phyloP scores from a whole-genome alignment of 2,797 vertebrate genomes.

The Enteromius mattozi region DNA sequence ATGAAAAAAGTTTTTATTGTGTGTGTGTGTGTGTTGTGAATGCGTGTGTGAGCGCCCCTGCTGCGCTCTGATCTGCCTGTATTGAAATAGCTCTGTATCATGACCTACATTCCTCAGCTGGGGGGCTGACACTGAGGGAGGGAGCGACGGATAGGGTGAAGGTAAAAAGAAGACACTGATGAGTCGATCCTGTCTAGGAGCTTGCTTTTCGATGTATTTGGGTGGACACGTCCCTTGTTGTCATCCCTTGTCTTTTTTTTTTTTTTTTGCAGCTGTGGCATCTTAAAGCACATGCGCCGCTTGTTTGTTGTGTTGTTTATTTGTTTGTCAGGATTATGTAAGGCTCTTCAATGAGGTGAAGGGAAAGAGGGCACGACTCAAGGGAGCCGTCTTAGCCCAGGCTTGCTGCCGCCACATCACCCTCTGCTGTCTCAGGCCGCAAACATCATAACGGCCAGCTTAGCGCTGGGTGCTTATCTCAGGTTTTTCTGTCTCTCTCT shows the following conservation, averaged over 20 bases:
- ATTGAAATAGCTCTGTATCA: conserved; percentile 58
- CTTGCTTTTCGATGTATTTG: conserved; percentile 1
- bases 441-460: conserved; percentile 25
- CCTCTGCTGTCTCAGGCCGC: conserved; percentile 28
- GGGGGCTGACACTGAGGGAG: conserved; percentile 52
- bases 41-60: conserved; percentile 7
- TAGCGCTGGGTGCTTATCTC: conserved; percentile 1
- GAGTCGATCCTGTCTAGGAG: conserved; percentile 40
- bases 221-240: conserved; percentile 10
- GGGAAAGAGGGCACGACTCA: conserved; percentile 22
- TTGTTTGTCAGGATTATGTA: conserved; percentile 45
- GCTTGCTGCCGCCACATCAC: conserved; percentile 18
- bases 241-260: not conserved
- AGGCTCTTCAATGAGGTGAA: conserved; percentile 22
- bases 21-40: conserved; percentile 33
- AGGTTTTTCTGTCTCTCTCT: not conserved
- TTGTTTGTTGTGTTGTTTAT: conserved; percentile 41
- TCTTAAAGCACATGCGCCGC: conserved; percentile 18
- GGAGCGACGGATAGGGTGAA: conserved; percentile 33
- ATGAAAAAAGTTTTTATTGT: conserved; percentile 32
- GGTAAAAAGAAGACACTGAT: conserved; percentile 46
- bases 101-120: conserved; percentile 64
- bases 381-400: conserved; percentile 1
- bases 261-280: not conserved
- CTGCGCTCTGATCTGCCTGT: conserved; percentile 59